Base-by-base conservation (phyloP, 1,140 invertebrate species). In the Drosophila subobscura region DNA sequence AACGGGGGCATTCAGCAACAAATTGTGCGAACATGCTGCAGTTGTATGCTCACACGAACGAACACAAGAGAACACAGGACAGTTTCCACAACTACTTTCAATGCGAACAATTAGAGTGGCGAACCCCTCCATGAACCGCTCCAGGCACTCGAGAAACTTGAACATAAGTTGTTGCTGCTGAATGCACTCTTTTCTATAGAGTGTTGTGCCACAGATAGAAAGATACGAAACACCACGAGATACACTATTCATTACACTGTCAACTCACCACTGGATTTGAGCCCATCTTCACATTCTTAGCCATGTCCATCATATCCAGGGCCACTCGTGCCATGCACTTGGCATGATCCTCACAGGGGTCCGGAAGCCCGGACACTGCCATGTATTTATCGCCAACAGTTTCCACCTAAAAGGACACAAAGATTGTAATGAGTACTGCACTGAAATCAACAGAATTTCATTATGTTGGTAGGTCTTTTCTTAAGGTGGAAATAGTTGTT, bases 381-480 rank as follows among this genome's bases (percentile, higher is more conserved):
- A 99, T 99, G 92, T 99, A 99, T 91, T 99, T 99, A 92, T 99
- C 98, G 76, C 98, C 98, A 20, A 99, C 97, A n/a, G 98, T 99
- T 93, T 99, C 98, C 41, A 99, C 98, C 98, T 99, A 91, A 70
- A 81, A 77, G 44, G 12, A 40, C 25, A 57, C 27, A 55, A 33
- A 54, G 52, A 59, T 47, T 49, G 42, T 47, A 46, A 63, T 59
- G 50, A 53, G 37, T 49, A 16, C 37, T 55, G 51, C 29, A 37
- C 33, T 37, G 33, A 12, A 4, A 37, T 12, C 2, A 37, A 37
- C 33, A 10, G 29, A 33, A 3, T 10, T 33, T 8, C 29, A 37
- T 4, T 20, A 20, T 20, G 16, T 12, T 37, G 10, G 3, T 10
- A 3, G 7, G 8, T 10, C 29, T 8, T 33, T 33, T 1, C 29